Percentiles rank a stretch among this genome's conserved stretches.
These are phyloP conservation scores for Scalopus aquaticus DNA, from an alignment of 2,113 vertebrate species.

Conservation along the genomic window DNA sequence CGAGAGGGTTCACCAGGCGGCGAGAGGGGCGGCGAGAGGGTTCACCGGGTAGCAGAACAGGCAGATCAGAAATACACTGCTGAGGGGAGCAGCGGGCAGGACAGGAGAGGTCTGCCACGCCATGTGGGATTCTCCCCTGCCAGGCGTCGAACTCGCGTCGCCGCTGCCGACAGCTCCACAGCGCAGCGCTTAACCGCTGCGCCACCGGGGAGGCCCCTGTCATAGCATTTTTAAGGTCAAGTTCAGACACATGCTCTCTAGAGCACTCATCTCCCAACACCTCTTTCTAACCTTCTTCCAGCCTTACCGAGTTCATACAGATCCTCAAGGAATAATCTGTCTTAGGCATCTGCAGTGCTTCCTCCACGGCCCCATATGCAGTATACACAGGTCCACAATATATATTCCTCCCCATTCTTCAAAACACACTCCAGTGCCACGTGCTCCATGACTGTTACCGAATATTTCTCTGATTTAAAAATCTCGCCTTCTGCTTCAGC, in stretches of 20 bases:
- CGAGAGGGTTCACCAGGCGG: too few species aligned
- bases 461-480: conserved; percentile 1
- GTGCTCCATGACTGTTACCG: not conserved
- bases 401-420: not conserved
- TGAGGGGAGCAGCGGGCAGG: too few species aligned
- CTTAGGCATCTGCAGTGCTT: not conserved
- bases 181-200: too few species aligned
- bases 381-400: not conserved
- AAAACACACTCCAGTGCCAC: not conserved
- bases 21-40: too few species aligned
- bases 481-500: not conserved
- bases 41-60: too few species aligned
- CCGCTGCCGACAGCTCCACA: too few species aligned
- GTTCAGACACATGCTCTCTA: not conserved
- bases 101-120: too few species aligned
- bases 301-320: not conserved
- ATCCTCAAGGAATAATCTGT: not conserved
- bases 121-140: too few species aligned
- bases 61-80: too few species aligned
- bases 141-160: too few species aligned
- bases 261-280: not conserved
- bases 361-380: not conserved
- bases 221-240: too few species aligned
- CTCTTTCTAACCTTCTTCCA: not conserved
- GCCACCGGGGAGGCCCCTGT: too few species aligned